Conservation (phyloP, 1,140 invertebrate genomes). For the Oreohelix idahoensis region DNA sequence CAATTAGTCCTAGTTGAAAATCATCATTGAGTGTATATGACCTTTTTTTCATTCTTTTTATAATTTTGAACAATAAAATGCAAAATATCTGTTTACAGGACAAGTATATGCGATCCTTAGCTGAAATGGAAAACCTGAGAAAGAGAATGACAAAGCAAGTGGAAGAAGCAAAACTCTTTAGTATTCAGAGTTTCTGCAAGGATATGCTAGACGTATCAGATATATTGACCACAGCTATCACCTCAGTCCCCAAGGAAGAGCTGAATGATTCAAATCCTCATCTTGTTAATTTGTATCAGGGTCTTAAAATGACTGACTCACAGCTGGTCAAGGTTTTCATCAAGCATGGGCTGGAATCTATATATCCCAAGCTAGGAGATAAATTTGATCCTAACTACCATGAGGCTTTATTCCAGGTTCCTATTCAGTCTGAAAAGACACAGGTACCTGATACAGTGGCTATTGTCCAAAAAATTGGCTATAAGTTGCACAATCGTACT, state of each 20-base stretch:
- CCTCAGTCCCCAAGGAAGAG: conserved; percentile 89
- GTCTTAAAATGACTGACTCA: conserved; percentile 90
- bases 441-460: conserved; percentile 84
- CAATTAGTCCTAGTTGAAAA: too few relatives aligned
- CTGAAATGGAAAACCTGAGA: conserved; percentile 95
- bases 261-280: conserved; percentile 83
- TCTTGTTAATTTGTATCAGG: conserved; percentile 91
- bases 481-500: conserved; percentile 92
- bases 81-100: conserved; percentile 76
- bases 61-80: not conserved
- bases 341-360: conserved; percentile 87
- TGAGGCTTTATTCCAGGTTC: conserved; percentile 94
- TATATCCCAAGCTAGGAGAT: conserved; percentile 87
- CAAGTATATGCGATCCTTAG: conserved; percentile 93
- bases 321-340: conserved; percentile 90
- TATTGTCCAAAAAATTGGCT: conserved; percentile 94
- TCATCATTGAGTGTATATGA: too few relatives aligned
- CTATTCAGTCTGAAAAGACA: conserved; percentile 81
- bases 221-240: conserved; percentile 88
- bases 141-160: conserved; percentile 91
- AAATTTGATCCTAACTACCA: conserved; percentile 98
- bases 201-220: conserved; percentile 97
- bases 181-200: conserved; percentile 97
- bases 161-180: conserved; percentile 93
- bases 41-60: too few relatives aligned